Percentiles rank a stretch among this genome's conserved stretches.
Evolutionary conservation across 2,888 invertebrate species (phyloP).

Genomic region (Rhimphoctona megacephalus): DNA sequence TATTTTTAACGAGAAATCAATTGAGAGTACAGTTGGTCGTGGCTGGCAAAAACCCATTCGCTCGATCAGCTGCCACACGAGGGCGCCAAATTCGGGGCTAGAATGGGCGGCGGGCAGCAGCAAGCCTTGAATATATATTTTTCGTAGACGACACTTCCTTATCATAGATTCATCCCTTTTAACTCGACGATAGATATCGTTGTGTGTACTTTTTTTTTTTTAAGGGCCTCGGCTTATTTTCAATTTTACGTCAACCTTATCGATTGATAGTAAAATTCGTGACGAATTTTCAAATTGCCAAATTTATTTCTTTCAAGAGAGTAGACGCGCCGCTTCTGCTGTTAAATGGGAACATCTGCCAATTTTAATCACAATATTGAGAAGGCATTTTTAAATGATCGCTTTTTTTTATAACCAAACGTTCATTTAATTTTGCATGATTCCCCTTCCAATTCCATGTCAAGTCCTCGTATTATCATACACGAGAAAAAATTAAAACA

Average conservation of each 20-base stretch:
- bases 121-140: constrained; percentile 3
- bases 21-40: constrained; percentile 60
- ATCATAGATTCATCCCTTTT: too few relatives aligned
- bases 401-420: background rate
- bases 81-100: constrained; percentile 53
- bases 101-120: background rate
- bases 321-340: background rate
- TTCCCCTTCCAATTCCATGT: background rate
- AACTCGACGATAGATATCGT: background rate
- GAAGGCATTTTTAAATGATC: background rate
- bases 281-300: background rate
- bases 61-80: constrained; percentile 62
- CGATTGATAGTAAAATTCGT: background rate
- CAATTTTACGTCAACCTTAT: background rate
- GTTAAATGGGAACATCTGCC: background rate
- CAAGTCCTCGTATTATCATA: too few relatives aligned
- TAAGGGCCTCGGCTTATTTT: background rate
- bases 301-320: too few relatives aligned
- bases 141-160: background rate
- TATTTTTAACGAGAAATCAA: constrained; percentile 68
- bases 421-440: background rate
- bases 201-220: background rate
- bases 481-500: too few relatives aligned
- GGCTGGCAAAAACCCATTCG: constrained; percentile 44
- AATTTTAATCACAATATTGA: background rate